Base-by-base conservation (phyloP, 2,113 vertebrate genomes). In the Sinocyclocheilus anshuiensis region DNA sequence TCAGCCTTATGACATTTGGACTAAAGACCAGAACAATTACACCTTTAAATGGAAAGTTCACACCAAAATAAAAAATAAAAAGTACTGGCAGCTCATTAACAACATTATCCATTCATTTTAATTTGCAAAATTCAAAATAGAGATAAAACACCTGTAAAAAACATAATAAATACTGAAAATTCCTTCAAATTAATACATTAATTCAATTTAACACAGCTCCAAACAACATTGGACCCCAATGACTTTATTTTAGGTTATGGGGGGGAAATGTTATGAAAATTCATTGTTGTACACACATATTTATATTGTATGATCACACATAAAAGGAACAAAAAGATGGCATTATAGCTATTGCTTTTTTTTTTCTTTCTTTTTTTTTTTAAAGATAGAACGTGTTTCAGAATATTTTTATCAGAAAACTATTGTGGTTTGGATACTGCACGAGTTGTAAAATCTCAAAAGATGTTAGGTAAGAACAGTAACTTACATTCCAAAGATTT, bases 371-470 rank as follows among this genome's bases (percentile, higher is more conserved):
- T 74, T 45, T 5, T 2, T 45, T 45, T 45, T 10, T 53, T 53
- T 15, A 18, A 6, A 33, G 11, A 18, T 5, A 57, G 16, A n/a
- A 42, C 2, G 24, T 80, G 42, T 77, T 86, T 72, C 9, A 71
- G 10, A 71, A 57, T 9, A 2, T 8, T 22, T 71, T 71, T 20
- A 71, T 1, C 29, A 20, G 29, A 71, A 20, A 86, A 83, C 86
- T 67, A 84, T 83, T 10, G 84, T 29, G 53, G 75, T 86, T 79
- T 81, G 53, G 87, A 55, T 29, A 29, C 45, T 26, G 77, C 81
- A 80, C 42, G 39, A 53, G 16, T 42, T 50, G 83, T 65, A 84
- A 87, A 77, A 88, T 59, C 2, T 33, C 42, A 42, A 42, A 9
- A 18, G 2, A 48, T 75, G 63, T 81, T 80, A 69, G 29, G 57